Percentiles rank a stretch among this genome's conserved stretches.
phyloP scores from a whole-genome alignment of 1,140 invertebrate species.

The Zaprionus nigranus region DNA sequence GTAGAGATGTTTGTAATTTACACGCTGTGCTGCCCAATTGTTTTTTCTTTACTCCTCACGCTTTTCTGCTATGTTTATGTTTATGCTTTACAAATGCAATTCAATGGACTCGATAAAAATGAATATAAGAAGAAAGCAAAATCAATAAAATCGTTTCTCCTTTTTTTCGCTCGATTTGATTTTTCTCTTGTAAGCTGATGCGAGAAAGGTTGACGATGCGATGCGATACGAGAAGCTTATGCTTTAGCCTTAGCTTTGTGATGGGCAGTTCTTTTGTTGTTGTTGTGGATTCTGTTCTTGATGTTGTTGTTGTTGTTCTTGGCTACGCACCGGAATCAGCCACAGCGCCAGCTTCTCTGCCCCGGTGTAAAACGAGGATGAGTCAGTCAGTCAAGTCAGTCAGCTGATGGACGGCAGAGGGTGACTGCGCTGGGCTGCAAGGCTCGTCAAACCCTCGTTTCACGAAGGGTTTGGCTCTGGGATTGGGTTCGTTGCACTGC shows the following conservation, averaged over 20 bases:
- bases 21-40: conserved; percentile 44
- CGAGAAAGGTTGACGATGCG: conserved; percentile 14
- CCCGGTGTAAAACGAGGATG: conserved; percentile 47
- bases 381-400: conserved; percentile 53
- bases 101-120: conserved; percentile 47
- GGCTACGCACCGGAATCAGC: conserved; percentile 36
- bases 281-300: conserved; percentile 1
- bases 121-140: conserved; percentile 55
- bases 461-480: conserved; percentile 16
- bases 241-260: conserved; percentile 22
- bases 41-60: conserved; percentile 10
- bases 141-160: conserved; percentile 68
- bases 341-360: conserved; percentile 50
- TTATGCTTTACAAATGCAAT: conserved; percentile 46
- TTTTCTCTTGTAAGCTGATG: conserved; percentile 21
- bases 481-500: conserved; percentile 46
- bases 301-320: conserved; percentile 13
- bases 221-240: conserved; percentile 25
- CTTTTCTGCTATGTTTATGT: conserved; percentile 30
- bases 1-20: conserved; percentile 54
- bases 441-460: conserved; percentile 35
- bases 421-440: conserved; percentile 13
- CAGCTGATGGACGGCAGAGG: conserved; percentile 20
- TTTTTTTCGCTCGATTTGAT: conserved; percentile 20
- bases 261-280: conserved; percentile 5